Conservation (phyloP, 2,888 invertebrate species). For the Cheilosia variabilis region DNA sequence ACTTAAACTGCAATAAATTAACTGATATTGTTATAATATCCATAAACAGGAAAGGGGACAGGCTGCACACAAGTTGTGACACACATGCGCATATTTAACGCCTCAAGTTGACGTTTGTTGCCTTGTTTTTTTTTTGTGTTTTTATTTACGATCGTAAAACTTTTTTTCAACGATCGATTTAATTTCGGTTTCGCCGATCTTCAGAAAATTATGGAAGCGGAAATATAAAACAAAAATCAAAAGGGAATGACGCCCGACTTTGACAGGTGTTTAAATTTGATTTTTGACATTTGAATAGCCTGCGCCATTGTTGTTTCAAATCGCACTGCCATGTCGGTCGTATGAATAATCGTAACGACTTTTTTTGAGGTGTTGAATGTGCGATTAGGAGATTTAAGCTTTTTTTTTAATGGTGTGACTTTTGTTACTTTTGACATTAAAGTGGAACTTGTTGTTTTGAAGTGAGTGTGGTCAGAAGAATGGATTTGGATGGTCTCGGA, state of each 20-base stretch:
- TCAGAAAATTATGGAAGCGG: slow-evolving; percentile 42
- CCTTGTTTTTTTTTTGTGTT: background rate
- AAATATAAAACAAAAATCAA: slow-evolving; percentile 36
- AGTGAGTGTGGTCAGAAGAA: slow-evolving; percentile 1
- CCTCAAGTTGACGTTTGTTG: slow-evolving; percentile 47
- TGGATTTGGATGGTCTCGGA: background rate
- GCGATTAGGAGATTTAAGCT: slow-evolving; percentile 28
- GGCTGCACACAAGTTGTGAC: slow-evolving; percentile 25
- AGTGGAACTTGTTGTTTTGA: slow-evolving; percentile 7
- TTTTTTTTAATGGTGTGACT: slow-evolving; percentile 30
- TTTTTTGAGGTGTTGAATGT: slow-evolving; percentile 45
- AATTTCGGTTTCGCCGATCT: slow-evolving; percentile 28
- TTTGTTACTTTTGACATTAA: slow-evolving; percentile 23
- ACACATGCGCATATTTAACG: slow-evolving; percentile 32
- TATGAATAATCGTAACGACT: slow-evolving; percentile 51
- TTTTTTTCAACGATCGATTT: slow-evolving; percentile 38
- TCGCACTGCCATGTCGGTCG: slow-evolving; percentile 27
- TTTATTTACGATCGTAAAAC: slow-evolving; percentile 24
- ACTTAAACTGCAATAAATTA: slow-evolving; percentile 37
- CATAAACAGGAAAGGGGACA: slow-evolving; percentile 7
- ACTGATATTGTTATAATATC: slow-evolving; percentile 34
- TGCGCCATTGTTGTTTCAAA: background rate
- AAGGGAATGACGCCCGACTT: slow-evolving; percentile 33
- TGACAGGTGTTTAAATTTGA: slow-evolving; percentile 39
- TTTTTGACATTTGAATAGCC: slow-evolving; percentile 52